These are phyloP conservation scores for Ormyrus nitidulus DNA, from an alignment of 2,888 invertebrate species.

Conservation along the genomic window DNA sequence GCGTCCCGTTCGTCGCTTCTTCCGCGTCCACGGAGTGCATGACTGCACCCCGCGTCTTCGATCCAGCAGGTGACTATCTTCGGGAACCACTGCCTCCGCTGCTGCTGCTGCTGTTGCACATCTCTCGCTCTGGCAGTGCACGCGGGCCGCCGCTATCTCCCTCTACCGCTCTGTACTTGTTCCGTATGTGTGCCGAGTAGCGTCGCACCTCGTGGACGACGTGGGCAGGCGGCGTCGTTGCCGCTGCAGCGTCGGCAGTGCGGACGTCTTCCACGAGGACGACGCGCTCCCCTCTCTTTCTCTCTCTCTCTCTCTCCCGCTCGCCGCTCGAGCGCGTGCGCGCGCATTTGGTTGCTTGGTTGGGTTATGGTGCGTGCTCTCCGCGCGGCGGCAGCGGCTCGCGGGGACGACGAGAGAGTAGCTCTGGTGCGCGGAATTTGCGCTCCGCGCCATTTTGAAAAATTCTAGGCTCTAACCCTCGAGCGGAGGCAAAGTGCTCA, in stretches of 20 bases:
- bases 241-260: not conserved
- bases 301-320: conserved; percentile 18
- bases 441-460: conserved; percentile 74
- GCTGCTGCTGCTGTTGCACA: too few relatives aligned
- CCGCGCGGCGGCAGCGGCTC: too few relatives aligned
- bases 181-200: too few relatives aligned
- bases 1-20: too few relatives aligned
- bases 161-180: not conserved
- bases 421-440: conserved; percentile 64
- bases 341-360: conserved; percentile 24
- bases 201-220: not conserved
- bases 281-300: conserved; percentile 30
- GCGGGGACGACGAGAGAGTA: not conserved
- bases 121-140: too few relatives aligned
- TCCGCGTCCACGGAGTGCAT: not conserved
- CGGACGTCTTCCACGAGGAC: conserved; percentile 45
- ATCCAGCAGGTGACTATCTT: too few relatives aligned
- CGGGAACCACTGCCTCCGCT: not conserved
- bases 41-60: too few relatives aligned
- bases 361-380: conserved; percentile 48
- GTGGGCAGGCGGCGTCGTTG: not conserved
- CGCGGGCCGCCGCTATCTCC: too few relatives aligned
- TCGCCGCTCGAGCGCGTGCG: conserved; percentile 54
- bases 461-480: conserved; percentile 65
- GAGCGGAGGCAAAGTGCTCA: conserved; percentile 13